These are phyloP conservation scores for Xenopus laevis DNA, from an alignment of 2,113 vertebrate genomes.

Conservation along the genomic window DNA sequence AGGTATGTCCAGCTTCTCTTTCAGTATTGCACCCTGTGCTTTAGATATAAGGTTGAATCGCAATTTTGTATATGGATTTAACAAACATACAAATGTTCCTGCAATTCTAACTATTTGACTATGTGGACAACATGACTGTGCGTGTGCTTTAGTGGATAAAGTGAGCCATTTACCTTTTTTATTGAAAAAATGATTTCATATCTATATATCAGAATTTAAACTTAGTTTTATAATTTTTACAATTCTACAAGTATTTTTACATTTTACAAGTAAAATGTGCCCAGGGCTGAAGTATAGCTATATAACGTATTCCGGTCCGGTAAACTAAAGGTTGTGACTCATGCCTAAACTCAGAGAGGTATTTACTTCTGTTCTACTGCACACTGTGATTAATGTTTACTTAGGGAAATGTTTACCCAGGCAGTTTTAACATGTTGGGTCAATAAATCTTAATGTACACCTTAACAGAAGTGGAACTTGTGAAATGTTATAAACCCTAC, in stretches of 20 bases:
- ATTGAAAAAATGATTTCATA: too few species aligned
- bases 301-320: conserved; percentile 7
- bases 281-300: not conserved
- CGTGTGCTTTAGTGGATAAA: too few species aligned
- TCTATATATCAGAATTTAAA: too few species aligned
- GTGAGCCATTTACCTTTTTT: too few species aligned
- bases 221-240: not conserved
- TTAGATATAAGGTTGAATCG: too few species aligned
- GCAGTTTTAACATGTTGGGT: conserved; percentile 44
- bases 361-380: conserved; percentile 41
- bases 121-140: too few species aligned
- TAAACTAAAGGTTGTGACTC: conserved; percentile 25
- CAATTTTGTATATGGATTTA: too few species aligned
- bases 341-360: conserved; percentile 30
- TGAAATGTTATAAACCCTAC: conserved; percentile 45
- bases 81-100: too few species aligned
- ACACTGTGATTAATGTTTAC: conserved; percentile 44
- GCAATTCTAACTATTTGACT: too few species aligned
- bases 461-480: conserved; percentile 44
- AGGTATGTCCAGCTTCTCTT: too few species aligned
- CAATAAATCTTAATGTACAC: conserved; percentile 46
- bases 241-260: too few species aligned
- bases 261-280: not conserved
- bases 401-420: conserved; percentile 45
- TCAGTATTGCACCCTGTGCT: too few species aligned